Evolutionary conservation across 2,113 vertebrate genomes (phyloP).

Genomic region (Larimichthys crocea): DNA sequence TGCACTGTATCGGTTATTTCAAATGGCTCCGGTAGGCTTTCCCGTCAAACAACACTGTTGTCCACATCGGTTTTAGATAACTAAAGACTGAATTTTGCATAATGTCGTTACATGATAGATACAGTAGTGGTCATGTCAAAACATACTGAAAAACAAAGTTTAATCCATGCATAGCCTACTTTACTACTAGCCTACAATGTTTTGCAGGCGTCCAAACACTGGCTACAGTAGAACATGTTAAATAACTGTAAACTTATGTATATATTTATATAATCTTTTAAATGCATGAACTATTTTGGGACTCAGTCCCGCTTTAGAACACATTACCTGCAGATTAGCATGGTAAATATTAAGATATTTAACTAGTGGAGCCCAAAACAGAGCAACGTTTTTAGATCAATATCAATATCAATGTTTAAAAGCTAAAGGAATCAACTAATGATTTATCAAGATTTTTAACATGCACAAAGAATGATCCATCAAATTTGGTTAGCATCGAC

Average conservation of each 20-base stretch:
- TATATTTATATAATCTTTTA: background rate
- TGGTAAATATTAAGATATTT: conserved; percentile 9
- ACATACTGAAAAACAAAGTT: conserved; percentile 1
- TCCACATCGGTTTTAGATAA: conserved; percentile 1
- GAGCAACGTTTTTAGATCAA: background rate
- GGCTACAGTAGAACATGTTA: background rate
- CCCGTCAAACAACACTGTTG: background rate
- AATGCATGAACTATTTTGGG: background rate
- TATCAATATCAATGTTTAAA: background rate
- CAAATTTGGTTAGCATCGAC: background rate
- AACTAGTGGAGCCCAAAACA: background rate
- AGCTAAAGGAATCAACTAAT: background rate
- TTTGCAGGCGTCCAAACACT: background rate
- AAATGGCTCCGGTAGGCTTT: conserved; percentile 8
- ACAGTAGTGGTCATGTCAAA: background rate
- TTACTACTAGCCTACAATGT: background rate
- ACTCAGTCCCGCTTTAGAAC: background rate
- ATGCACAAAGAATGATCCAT: background rate
- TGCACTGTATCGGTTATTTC: conserved; percentile 12
- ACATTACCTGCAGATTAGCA: background rate
- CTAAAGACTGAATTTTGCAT: background rate
- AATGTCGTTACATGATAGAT: conserved; percentile 3
- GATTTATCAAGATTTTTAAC: background rate
- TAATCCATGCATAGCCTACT: background rate
- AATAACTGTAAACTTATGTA: background rate